Evolutionary conservation across 2,797 vertebrate genomes (phyloP).

Genomic region (Carcharodon carcharias): DNA sequence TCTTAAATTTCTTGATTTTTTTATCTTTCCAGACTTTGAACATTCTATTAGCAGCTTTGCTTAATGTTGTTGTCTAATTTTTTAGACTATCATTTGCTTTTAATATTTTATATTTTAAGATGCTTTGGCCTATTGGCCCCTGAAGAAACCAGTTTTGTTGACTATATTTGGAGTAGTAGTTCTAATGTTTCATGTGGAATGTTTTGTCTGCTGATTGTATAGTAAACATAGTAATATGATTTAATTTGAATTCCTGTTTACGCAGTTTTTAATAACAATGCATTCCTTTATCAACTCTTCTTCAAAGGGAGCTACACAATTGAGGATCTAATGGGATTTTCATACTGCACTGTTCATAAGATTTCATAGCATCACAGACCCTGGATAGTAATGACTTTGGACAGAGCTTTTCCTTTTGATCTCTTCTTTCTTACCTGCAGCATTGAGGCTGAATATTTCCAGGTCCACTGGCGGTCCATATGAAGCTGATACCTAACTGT

Average conservation of each 20-base stretch:
- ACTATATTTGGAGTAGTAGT: background rate
- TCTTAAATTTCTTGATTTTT: background rate
- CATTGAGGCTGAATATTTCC: background rate
- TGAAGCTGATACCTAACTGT: background rate
- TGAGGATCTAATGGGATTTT: background rate
- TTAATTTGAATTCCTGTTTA: background rate
- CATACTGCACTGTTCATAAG: background rate
- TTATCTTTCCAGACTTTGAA: slow-evolving; percentile 27
- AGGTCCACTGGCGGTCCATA: too few species aligned
- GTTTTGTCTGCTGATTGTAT: background rate
- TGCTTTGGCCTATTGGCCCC: background rate
- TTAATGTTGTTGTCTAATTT: background rate
- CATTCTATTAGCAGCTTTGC: background rate
- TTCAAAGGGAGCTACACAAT: background rate
- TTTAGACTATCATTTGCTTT: background rate
- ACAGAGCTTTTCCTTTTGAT: background rate
- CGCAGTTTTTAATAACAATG: background rate
- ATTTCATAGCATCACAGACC: background rate
- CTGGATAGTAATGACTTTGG: background rate
- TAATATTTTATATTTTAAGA: background rate
- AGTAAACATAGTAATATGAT: background rate
- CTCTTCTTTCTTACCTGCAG: background rate
- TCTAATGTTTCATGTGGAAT: background rate
- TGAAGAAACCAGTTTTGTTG: background rate
- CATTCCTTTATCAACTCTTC: background rate